Evolutionary conservation across 2,113 vertebrate species (phyloP).

Genomic region (Oriolus oriolus): DNA sequence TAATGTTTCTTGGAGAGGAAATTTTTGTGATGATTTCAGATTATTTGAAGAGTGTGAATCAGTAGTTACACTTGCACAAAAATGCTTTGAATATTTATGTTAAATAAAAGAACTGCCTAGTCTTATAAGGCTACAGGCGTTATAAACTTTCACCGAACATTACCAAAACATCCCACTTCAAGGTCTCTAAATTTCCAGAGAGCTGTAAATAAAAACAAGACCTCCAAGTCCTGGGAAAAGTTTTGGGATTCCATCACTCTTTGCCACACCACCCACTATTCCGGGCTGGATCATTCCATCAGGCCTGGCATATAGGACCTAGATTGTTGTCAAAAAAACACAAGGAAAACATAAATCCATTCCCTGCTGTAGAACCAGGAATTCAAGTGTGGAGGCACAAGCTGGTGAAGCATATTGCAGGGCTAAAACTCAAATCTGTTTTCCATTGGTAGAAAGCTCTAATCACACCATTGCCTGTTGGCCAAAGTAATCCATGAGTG

Average conservation of each 20-base stretch:
- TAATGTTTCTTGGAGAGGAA: slow-evolving; percentile 3
- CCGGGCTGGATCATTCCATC: neutral
- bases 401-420: neutral
- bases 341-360: neutral
- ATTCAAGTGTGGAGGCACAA: neutral
- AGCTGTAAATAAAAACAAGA: neutral
- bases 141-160: neutral
- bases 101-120: slow-evolving; percentile 36
- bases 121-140: neutral
- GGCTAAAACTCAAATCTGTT: neutral
- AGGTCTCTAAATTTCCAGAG: neutral
- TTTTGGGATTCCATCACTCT: neutral
- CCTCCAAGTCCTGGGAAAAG: neutral
- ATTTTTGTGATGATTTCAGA: slow-evolving; percentile 12
- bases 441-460: neutral
- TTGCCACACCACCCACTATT: neutral
- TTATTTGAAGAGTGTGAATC: neutral
- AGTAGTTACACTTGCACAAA: neutral
- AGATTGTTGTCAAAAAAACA: neutral
- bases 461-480: neutral
- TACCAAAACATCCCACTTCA: neutral
- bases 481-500: neutral
- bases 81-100: slow-evolving; percentile 34
- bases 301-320: neutral
- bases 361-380: neutral